These are phyloP conservation scores for Dascyllus trimaculatus DNA, from an alignment of 2,113 vertebrate species.

Conservation along the genomic window DNA sequence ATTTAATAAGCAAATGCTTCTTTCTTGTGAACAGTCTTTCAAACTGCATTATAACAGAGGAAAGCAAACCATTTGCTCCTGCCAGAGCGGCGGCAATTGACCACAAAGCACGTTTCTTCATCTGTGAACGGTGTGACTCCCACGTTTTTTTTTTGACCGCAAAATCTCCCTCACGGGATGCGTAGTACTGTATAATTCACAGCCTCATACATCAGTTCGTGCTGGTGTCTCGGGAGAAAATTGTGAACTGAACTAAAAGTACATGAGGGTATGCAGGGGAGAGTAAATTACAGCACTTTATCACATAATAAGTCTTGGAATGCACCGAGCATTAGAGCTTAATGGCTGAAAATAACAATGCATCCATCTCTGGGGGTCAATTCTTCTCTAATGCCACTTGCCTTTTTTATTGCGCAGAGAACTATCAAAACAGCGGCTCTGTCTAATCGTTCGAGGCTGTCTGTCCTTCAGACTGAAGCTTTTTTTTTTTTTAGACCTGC, in stretches of 20 bases:
- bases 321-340: conserved; percentile 23
- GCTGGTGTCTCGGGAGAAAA: conserved; percentile 34
- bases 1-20: background rate
- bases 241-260: conserved; percentile 36
- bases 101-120: conserved; percentile 8
- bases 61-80: background rate
- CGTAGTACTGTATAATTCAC: conserved; percentile 20
- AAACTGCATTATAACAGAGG: conserved; percentile 7
- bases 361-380: conserved; percentile 37
- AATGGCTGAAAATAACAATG: conserved; percentile 48
- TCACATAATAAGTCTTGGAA: conserved; percentile 50
- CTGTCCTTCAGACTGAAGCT: background rate
- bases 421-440: conserved; percentile 1
- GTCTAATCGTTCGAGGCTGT: background rate
- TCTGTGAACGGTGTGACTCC: conserved; percentile 6
- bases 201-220: conserved; percentile 18
- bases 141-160: conserved; percentile 32
- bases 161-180: conserved; percentile 36
- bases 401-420: conserved; percentile 24
- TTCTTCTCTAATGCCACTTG: conserved; percentile 35
- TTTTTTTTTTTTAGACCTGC: background rate
- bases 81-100: background rate
- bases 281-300: conserved; percentile 60
- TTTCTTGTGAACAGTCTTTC: background rate
- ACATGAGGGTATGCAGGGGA: conserved; percentile 33